Evolutionary conservation across 2,113 vertebrate species (phyloP).

Genomic region (Octodon degus): DNA sequence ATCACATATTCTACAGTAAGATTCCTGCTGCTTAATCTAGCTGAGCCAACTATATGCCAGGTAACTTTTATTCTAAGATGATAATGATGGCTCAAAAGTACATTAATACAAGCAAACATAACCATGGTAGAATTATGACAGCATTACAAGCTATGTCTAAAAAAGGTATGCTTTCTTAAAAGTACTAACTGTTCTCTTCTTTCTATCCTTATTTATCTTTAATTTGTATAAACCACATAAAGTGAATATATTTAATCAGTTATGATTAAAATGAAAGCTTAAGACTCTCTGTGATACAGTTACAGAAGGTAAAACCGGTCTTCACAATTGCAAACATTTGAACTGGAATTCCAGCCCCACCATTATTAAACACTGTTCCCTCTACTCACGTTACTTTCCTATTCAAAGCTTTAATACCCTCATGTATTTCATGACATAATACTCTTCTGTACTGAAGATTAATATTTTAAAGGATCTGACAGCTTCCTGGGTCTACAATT

Average conservation of each 20-base stretch:
- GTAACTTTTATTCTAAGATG: not conserved
- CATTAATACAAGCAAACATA: not conserved
- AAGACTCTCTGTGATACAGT: not conserved
- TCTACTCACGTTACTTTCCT: not conserved
- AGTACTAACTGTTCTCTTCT: not conserved
- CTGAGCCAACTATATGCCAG: not conserved
- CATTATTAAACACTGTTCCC: not conserved
- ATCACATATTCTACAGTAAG: not conserved
- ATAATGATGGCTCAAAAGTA: not conserved
- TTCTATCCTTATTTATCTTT: not conserved
- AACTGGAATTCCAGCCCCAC: not conserved
- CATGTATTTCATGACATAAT: slow-evolving; percentile 5
- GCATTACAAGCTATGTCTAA: not conserved
- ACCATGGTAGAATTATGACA: not conserved
- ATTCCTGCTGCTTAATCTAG: not conserved
- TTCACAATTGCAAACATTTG: not conserved
- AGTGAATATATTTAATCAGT: not conserved
- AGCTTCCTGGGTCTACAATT: not conserved
- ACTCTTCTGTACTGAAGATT: not conserved
- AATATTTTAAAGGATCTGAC: not conserved
- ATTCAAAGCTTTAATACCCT: not conserved
- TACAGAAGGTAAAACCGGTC: not conserved
- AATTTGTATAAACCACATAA: not conserved
- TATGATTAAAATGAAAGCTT: slow-evolving; percentile 8
- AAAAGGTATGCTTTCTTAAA: not conserved